Conservation (phyloP, 2,113 vertebrate species). For the Campylorhamphus procurvoides region DNA sequence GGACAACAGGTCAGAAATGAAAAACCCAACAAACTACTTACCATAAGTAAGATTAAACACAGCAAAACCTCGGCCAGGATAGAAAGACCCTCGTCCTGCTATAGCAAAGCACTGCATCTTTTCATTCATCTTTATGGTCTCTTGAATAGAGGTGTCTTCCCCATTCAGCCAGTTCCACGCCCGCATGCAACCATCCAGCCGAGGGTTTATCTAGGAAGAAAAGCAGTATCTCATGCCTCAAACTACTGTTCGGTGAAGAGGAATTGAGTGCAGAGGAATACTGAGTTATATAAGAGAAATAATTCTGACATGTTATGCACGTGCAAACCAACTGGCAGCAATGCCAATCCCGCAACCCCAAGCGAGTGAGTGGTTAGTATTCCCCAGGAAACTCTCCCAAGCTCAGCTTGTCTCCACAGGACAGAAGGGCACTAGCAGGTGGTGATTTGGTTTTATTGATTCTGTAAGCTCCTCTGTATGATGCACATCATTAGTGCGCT, state of each 20-base stretch:
- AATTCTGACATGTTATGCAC: accelerated
- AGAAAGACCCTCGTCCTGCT: constrained; percentile 86
- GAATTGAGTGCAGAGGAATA: not conserved
- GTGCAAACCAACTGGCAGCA: not conserved
- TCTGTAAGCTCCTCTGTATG: not conserved
- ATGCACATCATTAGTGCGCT: not conserved
- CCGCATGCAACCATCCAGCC: constrained; percentile 91
- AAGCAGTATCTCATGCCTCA: not conserved
- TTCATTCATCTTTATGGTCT: constrained; percentile 83
- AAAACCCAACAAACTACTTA: constrained; percentile 41
- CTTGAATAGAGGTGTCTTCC: constrained; percentile 88
- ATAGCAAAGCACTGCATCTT: constrained; percentile 92
- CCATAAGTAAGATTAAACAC: constrained; percentile 85
- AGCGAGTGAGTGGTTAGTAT: not conserved
- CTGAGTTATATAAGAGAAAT: not conserved
- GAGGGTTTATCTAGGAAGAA: constrained; percentile 87
- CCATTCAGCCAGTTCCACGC: constrained; percentile 94
- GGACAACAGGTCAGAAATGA: not conserved
- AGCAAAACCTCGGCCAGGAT: constrained; percentile 87
- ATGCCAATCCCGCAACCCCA: not conserved
- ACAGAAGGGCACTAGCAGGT: not conserved
- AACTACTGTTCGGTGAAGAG: not conserved
- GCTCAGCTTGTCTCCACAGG: not conserved
- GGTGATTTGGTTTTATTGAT: not conserved
- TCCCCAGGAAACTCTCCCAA: not conserved